A percentile compares a stretch with the other conserved stretches of the same genome.
These are phyloP conservation scores for Epirrhoe alternata DNA, from an alignment of 2,888 invertebrate species.

Conservation along the genomic window DNA sequence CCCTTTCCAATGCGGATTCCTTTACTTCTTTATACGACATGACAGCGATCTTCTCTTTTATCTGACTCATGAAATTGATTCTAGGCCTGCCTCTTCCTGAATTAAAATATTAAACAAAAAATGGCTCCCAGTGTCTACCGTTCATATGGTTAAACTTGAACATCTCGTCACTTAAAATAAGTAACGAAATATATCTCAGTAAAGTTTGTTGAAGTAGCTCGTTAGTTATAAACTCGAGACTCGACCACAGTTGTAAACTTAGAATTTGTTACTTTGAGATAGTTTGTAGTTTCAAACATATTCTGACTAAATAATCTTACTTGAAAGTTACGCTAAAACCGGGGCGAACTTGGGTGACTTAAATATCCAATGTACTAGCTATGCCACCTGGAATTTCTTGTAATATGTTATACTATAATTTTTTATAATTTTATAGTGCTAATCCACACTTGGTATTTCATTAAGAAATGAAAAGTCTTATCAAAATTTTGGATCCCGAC, in stretches of 20 bases:
- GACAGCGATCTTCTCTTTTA: too few species aligned
- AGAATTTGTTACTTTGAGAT: conserved; percentile 38
- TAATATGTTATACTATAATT: too few species aligned
- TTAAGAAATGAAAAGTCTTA: too few species aligned
- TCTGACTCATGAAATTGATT: too few species aligned
- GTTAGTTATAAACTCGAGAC: conserved; percentile 28
- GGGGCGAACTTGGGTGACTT: conserved; percentile 15
- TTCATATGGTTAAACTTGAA: background rate
- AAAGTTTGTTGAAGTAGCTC: conserved; percentile 39
- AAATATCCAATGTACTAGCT: conserved; percentile 1
- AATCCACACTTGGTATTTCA: too few species aligned
- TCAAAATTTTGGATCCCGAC: too few species aligned
- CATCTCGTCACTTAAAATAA: background rate
- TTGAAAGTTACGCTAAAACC: conserved; percentile 17
- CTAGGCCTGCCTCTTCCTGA: too few species aligned
- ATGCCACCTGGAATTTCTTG: background rate
- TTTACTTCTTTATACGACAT: too few species aligned
- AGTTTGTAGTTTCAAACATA: conserved; percentile 34
- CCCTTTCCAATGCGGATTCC: too few species aligned
- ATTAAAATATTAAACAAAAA: too few species aligned
- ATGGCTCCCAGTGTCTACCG: too few species aligned
- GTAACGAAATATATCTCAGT: background rate
- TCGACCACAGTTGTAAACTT: conserved; percentile 37
- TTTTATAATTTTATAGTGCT: too few species aligned
- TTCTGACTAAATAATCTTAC: conserved; percentile 30